A percentile compares a stretch with the other conserved stretches of the same genome.
These are phyloP conservation scores for Acronicta aceris DNA, from an alignment of 2,888 invertebrate genomes.

Conservation along the genomic window DNA sequence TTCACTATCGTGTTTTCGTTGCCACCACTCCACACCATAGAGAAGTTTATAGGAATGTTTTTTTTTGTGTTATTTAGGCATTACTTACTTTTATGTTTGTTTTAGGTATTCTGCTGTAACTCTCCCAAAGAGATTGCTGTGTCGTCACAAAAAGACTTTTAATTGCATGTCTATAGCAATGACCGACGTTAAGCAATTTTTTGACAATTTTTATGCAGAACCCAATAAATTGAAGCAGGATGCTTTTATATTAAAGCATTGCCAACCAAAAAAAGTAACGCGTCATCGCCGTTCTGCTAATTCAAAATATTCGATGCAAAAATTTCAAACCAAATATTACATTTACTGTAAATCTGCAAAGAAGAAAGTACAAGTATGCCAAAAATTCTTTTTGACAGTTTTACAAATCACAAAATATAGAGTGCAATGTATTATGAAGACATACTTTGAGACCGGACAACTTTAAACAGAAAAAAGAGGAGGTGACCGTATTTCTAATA, in stretches of 20 bases:
- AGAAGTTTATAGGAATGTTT: too few species aligned
- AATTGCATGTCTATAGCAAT: conserved; percentile 10
- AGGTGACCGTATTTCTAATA: conserved; percentile 2
- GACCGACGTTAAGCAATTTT: conserved; percentile 3
- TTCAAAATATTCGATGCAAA: conserved; percentile 21
- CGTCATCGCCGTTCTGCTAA: conserved; percentile 20
- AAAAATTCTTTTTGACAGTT: not conserved
- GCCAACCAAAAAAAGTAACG: conserved; percentile 1
- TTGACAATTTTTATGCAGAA: conserved; percentile 15
- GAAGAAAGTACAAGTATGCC: conserved; percentile 22
- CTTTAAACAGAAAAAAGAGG: conserved; percentile 8
- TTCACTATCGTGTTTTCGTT: conserved; percentile 1
- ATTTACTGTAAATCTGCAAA: conserved; percentile 29
- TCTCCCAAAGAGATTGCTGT: conserved; percentile 24
- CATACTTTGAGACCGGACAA: conserved; percentile 8
- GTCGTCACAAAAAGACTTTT: conserved; percentile 8
- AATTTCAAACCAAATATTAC: conserved; percentile 27
- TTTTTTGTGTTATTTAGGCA: not conserved
- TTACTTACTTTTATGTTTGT: not conserved
- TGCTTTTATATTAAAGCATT: conserved; percentile 21
- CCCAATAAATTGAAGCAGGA: conserved; percentile 17
- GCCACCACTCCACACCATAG: too few species aligned
- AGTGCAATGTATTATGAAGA: conserved; percentile 16
- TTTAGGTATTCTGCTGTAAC: conserved; percentile 25
- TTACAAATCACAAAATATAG: conserved; percentile 17